Percentiles rank a stretch among this genome's conserved stretches.
These are phyloP conservation scores for Tachyglossus aculeatus DNA, from an alignment of 2,797 vertebrate genomes.

Conservation along the genomic window DNA sequence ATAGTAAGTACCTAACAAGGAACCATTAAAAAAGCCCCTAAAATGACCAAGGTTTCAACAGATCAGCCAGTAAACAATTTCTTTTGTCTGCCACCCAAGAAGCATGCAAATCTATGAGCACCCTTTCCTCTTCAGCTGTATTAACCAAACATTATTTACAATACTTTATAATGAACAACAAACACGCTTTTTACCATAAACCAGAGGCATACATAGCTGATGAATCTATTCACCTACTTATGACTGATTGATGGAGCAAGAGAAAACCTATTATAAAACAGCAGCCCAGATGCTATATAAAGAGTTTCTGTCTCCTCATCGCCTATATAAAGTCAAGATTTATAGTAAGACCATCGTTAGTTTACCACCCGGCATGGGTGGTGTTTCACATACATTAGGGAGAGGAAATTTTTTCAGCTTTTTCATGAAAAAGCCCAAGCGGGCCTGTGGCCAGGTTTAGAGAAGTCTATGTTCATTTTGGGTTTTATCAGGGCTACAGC, in stretches of 20 bases:
- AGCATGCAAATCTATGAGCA: conserved; percentile 35
- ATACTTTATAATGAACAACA: conserved; percentile 47
- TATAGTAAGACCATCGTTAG: conserved; percentile 54
- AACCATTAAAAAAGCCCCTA: too few relatives aligned
- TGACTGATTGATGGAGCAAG: conserved; percentile 52
- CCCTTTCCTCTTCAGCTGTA: too few relatives aligned
- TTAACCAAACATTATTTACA: too few relatives aligned
- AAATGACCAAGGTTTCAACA: conserved; percentile 56
- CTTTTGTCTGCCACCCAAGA: conserved; percentile 25
- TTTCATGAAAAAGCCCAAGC: conserved; percentile 10
- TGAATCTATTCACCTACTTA: conserved; percentile 65
- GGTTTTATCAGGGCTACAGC: conserved; percentile 19
- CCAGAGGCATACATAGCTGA: too few relatives aligned
- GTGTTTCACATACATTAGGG: conserved; percentile 67
- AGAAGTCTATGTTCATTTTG: background rate
- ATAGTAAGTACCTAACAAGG: too few relatives aligned
- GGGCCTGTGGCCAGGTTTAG: background rate
- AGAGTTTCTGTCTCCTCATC: conserved; percentile 54
- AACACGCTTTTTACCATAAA: conserved; percentile 46
- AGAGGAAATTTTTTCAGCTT: conserved; percentile 64
- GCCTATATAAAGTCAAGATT: conserved; percentile 63
- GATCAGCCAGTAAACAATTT: conserved; percentile 58
- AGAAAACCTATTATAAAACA: conserved; percentile 57
- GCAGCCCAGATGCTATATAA: conserved; percentile 43
- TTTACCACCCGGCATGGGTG: conserved; percentile 67